phyloP scores from a whole-genome alignment of 2,797 vertebrate genomes.

The Poeciliopsis infans region DNA sequence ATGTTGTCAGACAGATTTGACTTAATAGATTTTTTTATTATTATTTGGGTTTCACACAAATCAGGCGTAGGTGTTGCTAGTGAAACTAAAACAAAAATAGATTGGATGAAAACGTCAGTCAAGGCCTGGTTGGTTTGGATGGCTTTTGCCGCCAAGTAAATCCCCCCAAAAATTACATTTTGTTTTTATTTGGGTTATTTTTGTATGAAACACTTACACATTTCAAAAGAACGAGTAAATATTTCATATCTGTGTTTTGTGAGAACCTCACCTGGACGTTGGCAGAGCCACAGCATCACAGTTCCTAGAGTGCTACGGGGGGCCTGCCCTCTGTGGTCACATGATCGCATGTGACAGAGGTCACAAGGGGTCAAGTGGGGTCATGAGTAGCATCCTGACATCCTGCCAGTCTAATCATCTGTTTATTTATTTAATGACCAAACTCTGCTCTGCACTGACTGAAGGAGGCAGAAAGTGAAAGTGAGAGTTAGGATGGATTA shows the following conservation, averaged over 20 bases:
- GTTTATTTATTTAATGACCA: slow-evolving; percentile 76
- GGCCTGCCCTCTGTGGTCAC: slow-evolving; percentile 65
- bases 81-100: neutral
- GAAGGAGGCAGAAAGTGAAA: slow-evolving; percentile 32
- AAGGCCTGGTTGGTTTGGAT: neutral
- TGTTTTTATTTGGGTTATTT: neutral
- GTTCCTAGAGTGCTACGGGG: slow-evolving; percentile 7
- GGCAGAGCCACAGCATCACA: neutral
- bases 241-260: neutral
- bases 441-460: slow-evolving; percentile 44
- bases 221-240: neutral
- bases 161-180: neutral
- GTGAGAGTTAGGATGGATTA: slow-evolving; percentile 29
- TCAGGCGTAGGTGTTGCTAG: neutral
- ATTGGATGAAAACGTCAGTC: neutral
- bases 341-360: slow-evolving; percentile 84
- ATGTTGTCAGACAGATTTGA: neutral
- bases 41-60: neutral
- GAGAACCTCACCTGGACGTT: slow-evolving; percentile 14
- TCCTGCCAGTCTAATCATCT: slow-evolving; percentile 77
- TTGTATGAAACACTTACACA: neutral
- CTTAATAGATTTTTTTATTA: neutral
- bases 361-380: slow-evolving; percentile 83
- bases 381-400: slow-evolving; percentile 79
- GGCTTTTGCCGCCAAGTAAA: neutral